Base-by-base conservation (phyloP, 1,140 invertebrate genomes). In the Neelides sp. region DNA sequence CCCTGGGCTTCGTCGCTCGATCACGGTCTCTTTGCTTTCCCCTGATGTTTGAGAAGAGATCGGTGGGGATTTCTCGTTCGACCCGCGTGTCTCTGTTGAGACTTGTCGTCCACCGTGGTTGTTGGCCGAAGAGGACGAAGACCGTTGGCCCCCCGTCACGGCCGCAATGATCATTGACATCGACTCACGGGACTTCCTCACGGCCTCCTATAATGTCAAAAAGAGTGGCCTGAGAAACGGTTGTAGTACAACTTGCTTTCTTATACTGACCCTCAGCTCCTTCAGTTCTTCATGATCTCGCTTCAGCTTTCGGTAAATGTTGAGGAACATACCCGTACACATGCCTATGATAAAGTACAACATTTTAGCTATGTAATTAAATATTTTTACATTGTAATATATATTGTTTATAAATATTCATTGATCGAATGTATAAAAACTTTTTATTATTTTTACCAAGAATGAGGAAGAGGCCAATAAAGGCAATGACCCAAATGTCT, bases 401-500 rank as follows among this genome's bases (percentile, higher is more conserved):
- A n/a, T n/a, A n/a, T n/a, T n/a, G n/a, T n/a, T n/a, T n/a, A n/a
- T n/a, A n/a, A n/a, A n/a, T n/a, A n/a, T n/a, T n/a, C n/a, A n/a
- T n/a, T n/a, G n/a, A n/a, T n/a, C n/a, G n/a, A n/a, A n/a, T n/a
- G n/a, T n/a, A n/a, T n/a, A n/a, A n/a, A n/a, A n/a, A n/a, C n/a
- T n/a, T n/a, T n/a, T n/a, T n/a, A n/a, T n/a, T n/a, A n/a, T n/a
- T n/a, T n/a, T n/a, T n/a, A n/a, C n/a, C 86, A 27, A 79, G 79
- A 44, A 92, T 73, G 35, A 92, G 86, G 20, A 89, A 67, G 12
- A 81, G 83, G 64, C 91, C 91, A 27, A 93, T 80, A n/a, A 88
- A 76, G 53, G 92, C 74, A 43, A 92, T 91, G 55, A 90, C 85
- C 57, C 87, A 73, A 62, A 91, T 85, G 64, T 91, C 83, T 37